These are phyloP conservation scores for Acromyrmex heyeri DNA, from an alignment of 1,140 invertebrate genomes.

Conservation along the genomic window DNA sequence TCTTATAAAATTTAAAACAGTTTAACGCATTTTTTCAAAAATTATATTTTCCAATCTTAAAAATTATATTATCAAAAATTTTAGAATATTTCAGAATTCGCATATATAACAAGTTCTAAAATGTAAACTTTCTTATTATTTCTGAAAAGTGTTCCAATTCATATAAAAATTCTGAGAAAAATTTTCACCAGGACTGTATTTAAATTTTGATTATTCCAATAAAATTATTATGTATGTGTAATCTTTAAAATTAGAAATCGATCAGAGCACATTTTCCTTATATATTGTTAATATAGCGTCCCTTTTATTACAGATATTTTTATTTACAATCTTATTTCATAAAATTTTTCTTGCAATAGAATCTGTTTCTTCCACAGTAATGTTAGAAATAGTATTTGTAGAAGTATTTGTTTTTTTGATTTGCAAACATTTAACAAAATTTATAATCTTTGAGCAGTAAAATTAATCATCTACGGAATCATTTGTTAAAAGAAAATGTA, in stretches of 20 bases:
- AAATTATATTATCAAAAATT: no score
- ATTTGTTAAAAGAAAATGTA: neutral
- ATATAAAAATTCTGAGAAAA: no score
- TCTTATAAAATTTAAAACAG: no score
- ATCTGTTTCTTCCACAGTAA: neutral
- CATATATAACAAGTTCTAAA: no score
- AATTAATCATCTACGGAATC: neutral
- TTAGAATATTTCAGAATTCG: no score
- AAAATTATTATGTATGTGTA: no score
- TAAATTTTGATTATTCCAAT: no score
- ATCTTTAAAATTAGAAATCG: neutral
- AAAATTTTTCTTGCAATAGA: neutral
- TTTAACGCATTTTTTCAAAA: no score
- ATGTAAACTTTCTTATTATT: no score
- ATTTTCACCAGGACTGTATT: no score
- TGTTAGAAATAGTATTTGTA: neutral
- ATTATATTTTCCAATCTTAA: no score
- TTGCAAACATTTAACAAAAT: neutral
- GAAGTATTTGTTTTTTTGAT: neutral
- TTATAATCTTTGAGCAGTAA: neutral
- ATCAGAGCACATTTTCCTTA: neutral
- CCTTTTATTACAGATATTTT: neutral
- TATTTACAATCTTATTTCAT: neutral
- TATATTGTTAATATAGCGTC: neutral
- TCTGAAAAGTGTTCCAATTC: no score